A percentile compares a stretch with the other conserved stretches of the same genome.
Evolutionary conservation across 2,797 vertebrate species (phyloP).

Genomic region (Dicrostonyx torquatus): DNA sequence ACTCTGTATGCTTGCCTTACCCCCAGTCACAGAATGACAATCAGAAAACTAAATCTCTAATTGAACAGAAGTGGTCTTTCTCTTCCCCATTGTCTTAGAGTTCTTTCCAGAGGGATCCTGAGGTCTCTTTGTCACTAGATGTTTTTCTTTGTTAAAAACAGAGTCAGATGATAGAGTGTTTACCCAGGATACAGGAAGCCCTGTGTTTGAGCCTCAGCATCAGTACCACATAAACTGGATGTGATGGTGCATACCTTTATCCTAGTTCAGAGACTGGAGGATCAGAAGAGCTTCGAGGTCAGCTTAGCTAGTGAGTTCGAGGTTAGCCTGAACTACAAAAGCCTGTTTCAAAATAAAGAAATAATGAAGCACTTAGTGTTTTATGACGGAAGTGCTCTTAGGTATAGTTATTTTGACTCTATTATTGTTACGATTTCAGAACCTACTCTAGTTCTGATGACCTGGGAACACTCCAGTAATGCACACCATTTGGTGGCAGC

Average conservation of each 20-base stretch:
- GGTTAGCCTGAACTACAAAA: neutral
- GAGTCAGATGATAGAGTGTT: neutral
- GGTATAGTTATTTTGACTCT: neutral
- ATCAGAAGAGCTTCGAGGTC: neutral
- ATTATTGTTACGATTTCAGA: neutral
- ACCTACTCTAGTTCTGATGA: neutral
- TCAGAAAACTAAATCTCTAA: conserved; percentile 56
- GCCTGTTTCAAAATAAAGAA: neutral
- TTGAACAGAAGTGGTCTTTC: conserved; percentile 6
- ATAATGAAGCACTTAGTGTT: neutral
- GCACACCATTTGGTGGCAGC: rapidly evolving
- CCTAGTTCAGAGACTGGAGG: neutral
- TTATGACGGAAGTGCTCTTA: neutral
- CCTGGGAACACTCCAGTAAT: neutral
- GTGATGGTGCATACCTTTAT: neutral
- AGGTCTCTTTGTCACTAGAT: conserved; percentile 16
- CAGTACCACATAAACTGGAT: neutral
- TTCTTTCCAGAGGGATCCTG: conserved; percentile 40
- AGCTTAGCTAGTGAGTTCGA: neutral
- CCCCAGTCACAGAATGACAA: neutral
- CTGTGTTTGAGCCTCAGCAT: neutral
- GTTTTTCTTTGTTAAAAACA: conserved; percentile 54
- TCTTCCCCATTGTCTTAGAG: neutral
- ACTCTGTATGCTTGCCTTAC: neutral
- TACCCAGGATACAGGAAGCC: neutral